Base-by-base conservation (phyloP, 2,797 vertebrate species). In the Holocentrus rufus region DNA sequence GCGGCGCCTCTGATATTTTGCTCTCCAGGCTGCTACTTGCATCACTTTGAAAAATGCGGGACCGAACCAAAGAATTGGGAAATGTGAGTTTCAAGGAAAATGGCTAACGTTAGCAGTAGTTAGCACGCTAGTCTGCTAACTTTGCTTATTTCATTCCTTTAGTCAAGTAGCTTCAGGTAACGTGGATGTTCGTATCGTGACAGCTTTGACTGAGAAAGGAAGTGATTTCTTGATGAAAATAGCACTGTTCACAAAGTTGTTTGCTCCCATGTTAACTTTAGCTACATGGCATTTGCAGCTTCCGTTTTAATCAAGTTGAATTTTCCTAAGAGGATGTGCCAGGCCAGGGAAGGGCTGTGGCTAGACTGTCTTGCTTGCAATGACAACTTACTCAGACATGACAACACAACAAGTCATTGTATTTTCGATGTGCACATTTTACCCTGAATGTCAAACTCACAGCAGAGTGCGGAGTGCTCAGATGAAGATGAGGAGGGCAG, bases 41-140 rank as follows among this genome's bases (percentile, higher is more conserved):
- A 36, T 46, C 14, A 1, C 7, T 42, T 34, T 42, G 53, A 76
- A 67, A 69, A 61, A 95, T 95, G 93, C 88, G 94, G 83, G 94
- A 95, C 85, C 91, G 94, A 56, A 94, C 94, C 0, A 93, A 93
- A 83, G 93, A 95, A 53, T 69, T 95, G 14, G 93, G 92, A 82
- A 93, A 92, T 30, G 94, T 95, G 87, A 94, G 93, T 93, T 65
- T 79, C 0, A 50, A 57, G 54, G 76, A 74, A 10, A 76, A 54
- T 20, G 17, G 77, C 79, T 85, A 87, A 25, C 65, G 17, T 73
- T 88, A 89, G 86, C 86, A 7, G 0, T 55, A 58, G 25, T 27
- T 27, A 27, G 78, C 78, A 3, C 4, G 70, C 52, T 87, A 88
- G 71, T 84, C 4, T 68, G 86, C 75, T 84, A 85, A 77, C 50